phyloP scores from a whole-genome alignment of 2,888 invertebrate species.

The Strigamia maritima region DNA sequence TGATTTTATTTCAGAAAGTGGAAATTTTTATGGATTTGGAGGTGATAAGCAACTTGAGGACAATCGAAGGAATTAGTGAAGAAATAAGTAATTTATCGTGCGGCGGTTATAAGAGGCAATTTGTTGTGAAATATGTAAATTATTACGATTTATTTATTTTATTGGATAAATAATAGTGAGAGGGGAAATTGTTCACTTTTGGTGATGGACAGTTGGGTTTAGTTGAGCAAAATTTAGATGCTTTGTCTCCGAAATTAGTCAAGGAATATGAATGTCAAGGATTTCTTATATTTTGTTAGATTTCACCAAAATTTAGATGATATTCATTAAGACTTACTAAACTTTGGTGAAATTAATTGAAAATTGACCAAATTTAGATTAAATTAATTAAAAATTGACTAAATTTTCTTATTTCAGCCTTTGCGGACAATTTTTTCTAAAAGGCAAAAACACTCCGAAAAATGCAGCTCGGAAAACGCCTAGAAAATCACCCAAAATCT shows the following conservation, averaged over 20 bases:
- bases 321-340: too few species aligned
- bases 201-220: conserved; percentile 68
- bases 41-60: conserved; percentile 59
- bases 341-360: too few species aligned
- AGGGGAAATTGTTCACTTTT: conserved; percentile 60
- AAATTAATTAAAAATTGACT: too few species aligned
- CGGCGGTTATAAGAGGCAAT: conserved; percentile 11
- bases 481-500: too few species aligned
- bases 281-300: too few species aligned
- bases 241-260: conserved; percentile 59
- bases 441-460: too few species aligned
- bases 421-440: too few species aligned
- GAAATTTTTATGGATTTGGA: conserved; percentile 66
- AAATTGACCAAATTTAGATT: too few species aligned
- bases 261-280: too few species aligned
- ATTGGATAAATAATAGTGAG: conserved; percentile 51
- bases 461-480: too few species aligned
- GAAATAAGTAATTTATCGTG: neutral
- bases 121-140: conserved; percentile 42
- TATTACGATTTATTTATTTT: conserved; percentile 37
- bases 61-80: conserved; percentile 62
- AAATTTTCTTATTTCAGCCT: too few species aligned
- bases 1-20: conserved; percentile 60
- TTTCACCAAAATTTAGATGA: too few species aligned
- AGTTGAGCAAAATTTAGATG: conserved; percentile 58